These are phyloP conservation scores for Takifugu flavidus DNA, from an alignment of 2,113 vertebrate genomes.

Conservation along the genomic window DNA sequence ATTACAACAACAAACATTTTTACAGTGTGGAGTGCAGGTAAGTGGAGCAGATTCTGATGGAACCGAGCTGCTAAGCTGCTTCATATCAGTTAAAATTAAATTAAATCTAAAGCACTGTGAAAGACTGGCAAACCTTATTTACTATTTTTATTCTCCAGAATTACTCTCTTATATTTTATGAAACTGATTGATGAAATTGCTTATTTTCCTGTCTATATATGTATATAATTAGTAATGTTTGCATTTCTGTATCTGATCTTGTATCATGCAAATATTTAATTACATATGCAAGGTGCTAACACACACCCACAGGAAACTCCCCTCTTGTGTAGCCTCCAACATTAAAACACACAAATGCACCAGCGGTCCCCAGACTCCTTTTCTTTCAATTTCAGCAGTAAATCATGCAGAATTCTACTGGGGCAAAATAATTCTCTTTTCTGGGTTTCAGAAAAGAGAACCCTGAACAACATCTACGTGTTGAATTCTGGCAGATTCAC, in stretches of 20 bases:
- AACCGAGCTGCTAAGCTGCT: too few relatives aligned
- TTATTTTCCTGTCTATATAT: too few relatives aligned
- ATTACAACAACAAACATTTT: too few relatives aligned
- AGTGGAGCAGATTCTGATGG: too few relatives aligned
- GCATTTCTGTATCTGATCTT: conserved; percentile 6
- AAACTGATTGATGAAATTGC: too few relatives aligned
- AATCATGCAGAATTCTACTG: conserved; percentile 18
- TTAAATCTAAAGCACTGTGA: too few relatives aligned
- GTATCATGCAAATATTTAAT: conserved; percentile 42
- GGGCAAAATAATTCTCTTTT: conserved; percentile 28
- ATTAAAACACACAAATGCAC: conserved; percentile 26
- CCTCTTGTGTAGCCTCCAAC: conserved; percentile 19
- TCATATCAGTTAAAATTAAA: too few relatives aligned
- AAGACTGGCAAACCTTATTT: too few relatives aligned
- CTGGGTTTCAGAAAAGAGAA: background rate
- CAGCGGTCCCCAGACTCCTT: conserved; percentile 3
- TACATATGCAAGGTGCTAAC: conserved; percentile 48
- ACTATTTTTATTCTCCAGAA: too few relatives aligned
- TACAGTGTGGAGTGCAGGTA: too few relatives aligned
- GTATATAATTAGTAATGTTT: too few relatives aligned
- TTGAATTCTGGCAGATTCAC: conserved; percentile 19
- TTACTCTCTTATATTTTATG: too few relatives aligned
- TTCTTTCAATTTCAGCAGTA: conserved; percentile 9
- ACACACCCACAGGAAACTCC: conserved; percentile 29
- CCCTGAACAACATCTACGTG: background rate